Conservation (phyloP, 2,113 vertebrate species). For the Chloropsis cyanopogon region DNA sequence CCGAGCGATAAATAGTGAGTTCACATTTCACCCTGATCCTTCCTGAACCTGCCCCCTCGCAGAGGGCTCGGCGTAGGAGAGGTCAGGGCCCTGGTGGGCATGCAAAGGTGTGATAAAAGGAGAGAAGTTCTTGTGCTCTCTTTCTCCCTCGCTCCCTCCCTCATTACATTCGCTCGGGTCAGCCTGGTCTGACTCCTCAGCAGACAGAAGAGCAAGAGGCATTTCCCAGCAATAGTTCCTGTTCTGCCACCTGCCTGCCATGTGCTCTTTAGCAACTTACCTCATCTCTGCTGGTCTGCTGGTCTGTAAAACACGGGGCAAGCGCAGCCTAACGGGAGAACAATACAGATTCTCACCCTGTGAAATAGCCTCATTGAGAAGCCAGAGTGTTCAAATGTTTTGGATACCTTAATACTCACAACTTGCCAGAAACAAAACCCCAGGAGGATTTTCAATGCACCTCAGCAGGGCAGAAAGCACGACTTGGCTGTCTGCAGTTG, state of each 20-base stretch:
- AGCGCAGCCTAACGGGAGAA: background rate
- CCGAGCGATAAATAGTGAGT: conserved; percentile 42
- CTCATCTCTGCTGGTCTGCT: background rate
- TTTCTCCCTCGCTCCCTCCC: conserved; percentile 31
- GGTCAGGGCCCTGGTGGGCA: conserved; percentile 20
- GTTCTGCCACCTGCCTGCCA: conserved; percentile 31
- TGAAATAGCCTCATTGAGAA: background rate
- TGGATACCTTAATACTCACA: background rate
- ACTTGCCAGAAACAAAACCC: background rate
- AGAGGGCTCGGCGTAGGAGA: conserved; percentile 7
- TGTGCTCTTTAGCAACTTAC: background rate
- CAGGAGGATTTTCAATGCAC: background rate
- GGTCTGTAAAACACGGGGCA: background rate
- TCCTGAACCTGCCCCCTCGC: conserved; percentile 53
- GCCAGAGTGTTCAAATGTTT: background rate
- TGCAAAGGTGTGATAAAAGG: conserved; percentile 63
- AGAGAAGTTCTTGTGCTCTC: conserved; percentile 44
- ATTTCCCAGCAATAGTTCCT: background rate
- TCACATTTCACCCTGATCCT: conserved; percentile 53
- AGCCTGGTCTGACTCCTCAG: conserved; percentile 17
- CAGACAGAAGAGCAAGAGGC: conserved; percentile 41
- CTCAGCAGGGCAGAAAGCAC: background rate
- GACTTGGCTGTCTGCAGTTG: background rate
- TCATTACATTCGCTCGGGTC: conserved; percentile 26
- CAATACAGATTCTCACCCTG: background rate